phyloP scores from a whole-genome alignment of 2,888 invertebrate genomes.

The Diadegma fenestrale region DNA sequence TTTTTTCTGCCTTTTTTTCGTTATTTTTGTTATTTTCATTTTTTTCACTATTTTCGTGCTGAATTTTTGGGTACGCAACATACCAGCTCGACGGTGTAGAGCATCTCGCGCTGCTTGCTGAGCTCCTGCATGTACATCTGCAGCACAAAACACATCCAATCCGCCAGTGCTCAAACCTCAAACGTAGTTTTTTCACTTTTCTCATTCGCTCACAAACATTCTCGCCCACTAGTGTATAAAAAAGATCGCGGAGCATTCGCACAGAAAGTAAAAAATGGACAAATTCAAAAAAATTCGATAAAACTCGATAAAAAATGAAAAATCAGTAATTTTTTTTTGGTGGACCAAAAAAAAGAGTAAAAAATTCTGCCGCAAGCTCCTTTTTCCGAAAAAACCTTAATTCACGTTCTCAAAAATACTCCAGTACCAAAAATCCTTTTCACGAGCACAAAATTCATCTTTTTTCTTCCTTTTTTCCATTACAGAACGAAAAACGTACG shows the following conservation, averaged over 20 bases:
- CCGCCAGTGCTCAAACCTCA: constrained; percentile 84
- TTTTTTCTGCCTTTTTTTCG: not conserved
- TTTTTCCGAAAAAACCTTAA: constrained; percentile 18
- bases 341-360: constrained; percentile 31
- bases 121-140: constrained; percentile 96
- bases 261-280: not conserved
- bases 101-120: constrained; percentile 93
- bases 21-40: not conserved
- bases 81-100: constrained; percentile 94
- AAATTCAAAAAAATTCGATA: not conserved
- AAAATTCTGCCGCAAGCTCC: constrained; percentile 32
- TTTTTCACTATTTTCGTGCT: constrained; percentile 60
- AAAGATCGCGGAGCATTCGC: not conserved
- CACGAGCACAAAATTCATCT: constrained; percentile 47
- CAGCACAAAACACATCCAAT: constrained; percentile 85
- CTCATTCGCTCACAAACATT: constrained; percentile 25
- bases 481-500: constrained; percentile 51
- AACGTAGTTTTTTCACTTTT: constrained; percentile 73
- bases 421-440: constrained; percentile 25
- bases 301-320: not conserved
- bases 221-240: not conserved
- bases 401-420: not conserved
- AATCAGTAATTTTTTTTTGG: not conserved
- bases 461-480: not conserved
- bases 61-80: constrained; percentile 85